Percentiles rank a stretch among this genome's conserved stretches.
phyloP scores from a whole-genome alignment of 2,797 vertebrate genomes.

The Muscicapa comitata region DNA sequence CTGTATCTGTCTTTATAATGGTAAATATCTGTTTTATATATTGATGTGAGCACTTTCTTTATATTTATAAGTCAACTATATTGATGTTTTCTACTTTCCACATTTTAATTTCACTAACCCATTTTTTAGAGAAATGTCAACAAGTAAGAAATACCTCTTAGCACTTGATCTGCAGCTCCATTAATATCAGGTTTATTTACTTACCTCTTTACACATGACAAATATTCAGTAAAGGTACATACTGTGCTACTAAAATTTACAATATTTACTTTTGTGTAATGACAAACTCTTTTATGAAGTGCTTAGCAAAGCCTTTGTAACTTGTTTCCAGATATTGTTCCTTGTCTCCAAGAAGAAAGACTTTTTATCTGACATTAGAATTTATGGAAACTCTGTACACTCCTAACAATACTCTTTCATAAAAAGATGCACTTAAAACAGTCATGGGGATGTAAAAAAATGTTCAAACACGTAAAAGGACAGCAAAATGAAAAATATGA shows the following conservation, averaged over 20 bases:
- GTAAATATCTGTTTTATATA: neutral
- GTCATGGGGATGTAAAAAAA: neutral
- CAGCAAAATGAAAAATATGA: neutral
- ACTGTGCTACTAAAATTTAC: neutral
- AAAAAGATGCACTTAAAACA: neutral
- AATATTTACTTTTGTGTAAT: neutral
- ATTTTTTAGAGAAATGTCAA: neutral
- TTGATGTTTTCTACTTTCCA: neutral
- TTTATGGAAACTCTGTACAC: neutral
- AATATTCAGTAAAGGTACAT: neutral
- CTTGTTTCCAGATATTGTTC: neutral
- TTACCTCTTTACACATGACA: neutral
- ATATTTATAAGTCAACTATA: neutral
- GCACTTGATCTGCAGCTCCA: neutral
- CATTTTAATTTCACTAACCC: neutral
- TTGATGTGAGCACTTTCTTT: neutral
- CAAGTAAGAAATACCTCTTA: neutral
- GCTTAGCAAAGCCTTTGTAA: neutral
- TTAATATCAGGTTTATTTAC: conserved; percentile 28
- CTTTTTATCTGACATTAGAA: neutral
- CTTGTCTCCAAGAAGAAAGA: neutral
- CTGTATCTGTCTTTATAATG: neutral
- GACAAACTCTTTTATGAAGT: neutral
- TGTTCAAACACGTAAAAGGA: neutral
- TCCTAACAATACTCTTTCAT: neutral